These are phyloP conservation scores for Gnathonemus echidnorhynchus DNA, from an alignment of 2,113 vertebrate species.

Conservation along the genomic window DNA sequence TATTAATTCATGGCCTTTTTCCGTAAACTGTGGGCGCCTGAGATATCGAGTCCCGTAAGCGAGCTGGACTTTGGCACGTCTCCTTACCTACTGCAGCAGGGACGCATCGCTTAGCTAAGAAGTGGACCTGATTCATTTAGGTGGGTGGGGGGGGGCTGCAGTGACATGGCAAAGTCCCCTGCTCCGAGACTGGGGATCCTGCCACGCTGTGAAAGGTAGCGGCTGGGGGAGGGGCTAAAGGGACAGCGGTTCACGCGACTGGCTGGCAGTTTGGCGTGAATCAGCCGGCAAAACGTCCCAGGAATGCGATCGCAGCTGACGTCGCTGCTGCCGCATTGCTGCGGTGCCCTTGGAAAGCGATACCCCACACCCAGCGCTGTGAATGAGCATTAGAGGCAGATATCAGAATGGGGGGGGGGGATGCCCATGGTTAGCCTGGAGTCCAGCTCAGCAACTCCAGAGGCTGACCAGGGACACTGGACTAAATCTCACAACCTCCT, in stretches of 20 bases:
- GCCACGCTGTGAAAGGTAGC: constrained; percentile 40
- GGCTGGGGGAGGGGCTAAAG: background rate
- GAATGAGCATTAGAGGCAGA: background rate
- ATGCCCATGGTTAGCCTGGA: background rate
- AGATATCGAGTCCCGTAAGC: constrained; percentile 85
- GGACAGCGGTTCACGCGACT: constrained; percentile 39
- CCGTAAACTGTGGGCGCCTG: constrained; percentile 88
- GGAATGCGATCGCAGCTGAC: constrained; percentile 39
- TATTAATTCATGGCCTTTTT: constrained; percentile 98
- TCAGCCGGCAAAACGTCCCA: constrained; percentile 45
- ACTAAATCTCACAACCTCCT: background rate
- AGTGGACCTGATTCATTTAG: too few species aligned
- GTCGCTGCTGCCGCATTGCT: constrained; percentile 26
- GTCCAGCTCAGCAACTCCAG: background rate
- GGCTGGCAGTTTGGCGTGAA: constrained; percentile 43
- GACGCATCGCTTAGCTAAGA: constrained; percentile 51
- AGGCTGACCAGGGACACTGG: too few species aligned
- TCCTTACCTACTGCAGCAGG: constrained; percentile 53
- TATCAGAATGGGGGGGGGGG: constrained; percentile 12
- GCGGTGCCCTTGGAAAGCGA: constrained; percentile 37
- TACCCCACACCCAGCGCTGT: constrained; percentile 15
- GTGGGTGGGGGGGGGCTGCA: background rate
- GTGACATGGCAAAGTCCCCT: background rate
- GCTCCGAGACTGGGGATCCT: constrained; percentile 31
- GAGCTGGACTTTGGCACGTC: constrained; percentile 78